Percentiles rank a stretch among this genome's conserved stretches.
These are phyloP conservation scores for Albula goreensis DNA, from an alignment of 2,113 vertebrate genomes.

Conservation along the genomic window DNA sequence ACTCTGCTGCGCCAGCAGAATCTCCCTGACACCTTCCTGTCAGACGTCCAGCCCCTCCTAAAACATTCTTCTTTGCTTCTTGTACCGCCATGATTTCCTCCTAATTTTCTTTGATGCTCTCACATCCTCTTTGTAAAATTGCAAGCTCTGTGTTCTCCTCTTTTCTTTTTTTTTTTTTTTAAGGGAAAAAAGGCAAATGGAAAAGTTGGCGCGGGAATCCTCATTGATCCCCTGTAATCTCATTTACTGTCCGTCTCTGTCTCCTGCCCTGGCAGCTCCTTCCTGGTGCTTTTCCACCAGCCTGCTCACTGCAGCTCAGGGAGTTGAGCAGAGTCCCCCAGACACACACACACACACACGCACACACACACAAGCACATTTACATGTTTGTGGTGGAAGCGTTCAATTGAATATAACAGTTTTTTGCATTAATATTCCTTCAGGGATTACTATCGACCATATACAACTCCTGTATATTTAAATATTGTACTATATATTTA, in stretches of 20 bases:
- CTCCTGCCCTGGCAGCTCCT: neutral
- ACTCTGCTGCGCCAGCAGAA: conserved; percentile 8
- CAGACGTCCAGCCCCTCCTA: conserved; percentile 13
- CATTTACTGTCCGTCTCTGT: conserved; percentile 40
- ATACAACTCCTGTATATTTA: too few species aligned
- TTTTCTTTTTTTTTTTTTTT: conserved; percentile 26
- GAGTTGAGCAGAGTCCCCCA: neutral
- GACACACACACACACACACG: neutral
- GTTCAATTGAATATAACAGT: too few species aligned
- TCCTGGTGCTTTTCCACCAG: neutral
- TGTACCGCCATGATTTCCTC: conserved; percentile 18
- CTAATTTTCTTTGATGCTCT: conserved; percentile 31
- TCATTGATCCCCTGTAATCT: conserved; percentile 50
- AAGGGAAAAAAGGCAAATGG: conserved; percentile 41
- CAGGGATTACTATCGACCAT: too few species aligned
- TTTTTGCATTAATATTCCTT: too few species aligned
- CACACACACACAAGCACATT: too few species aligned
- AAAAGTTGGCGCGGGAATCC: conserved; percentile 43
- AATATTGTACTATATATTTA: too few species aligned
- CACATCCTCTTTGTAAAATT: conserved; percentile 37
- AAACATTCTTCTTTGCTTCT: conserved; percentile 4
- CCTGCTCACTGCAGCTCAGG: neutral
- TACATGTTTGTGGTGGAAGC: too few species aligned
- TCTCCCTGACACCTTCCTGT: conserved; percentile 4
- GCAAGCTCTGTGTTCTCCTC: conserved; percentile 27